Evolutionary conservation across 2,888 invertebrate genomes (phyloP).

Genomic region (Buathra laborator): DNA sequence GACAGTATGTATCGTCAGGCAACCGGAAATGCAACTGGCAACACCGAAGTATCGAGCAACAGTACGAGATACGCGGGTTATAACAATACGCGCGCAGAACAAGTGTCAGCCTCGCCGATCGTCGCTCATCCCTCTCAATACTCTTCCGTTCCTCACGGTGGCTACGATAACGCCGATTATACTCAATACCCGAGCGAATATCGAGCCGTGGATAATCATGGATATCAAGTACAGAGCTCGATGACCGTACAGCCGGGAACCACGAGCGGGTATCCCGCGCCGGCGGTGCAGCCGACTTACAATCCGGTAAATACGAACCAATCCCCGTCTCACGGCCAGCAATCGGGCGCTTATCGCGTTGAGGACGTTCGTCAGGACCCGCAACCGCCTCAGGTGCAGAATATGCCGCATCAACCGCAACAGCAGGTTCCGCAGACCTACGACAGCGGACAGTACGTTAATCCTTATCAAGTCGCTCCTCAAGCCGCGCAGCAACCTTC

Average conservation of each 20-base stretch:
- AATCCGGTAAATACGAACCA: slow-evolving; percentile 40
- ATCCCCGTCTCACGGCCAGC: slow-evolving; percentile 56
- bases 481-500: slow-evolving; percentile 20
- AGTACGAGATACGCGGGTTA: slow-evolving; percentile 71
- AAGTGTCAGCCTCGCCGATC: slow-evolving; percentile 41
- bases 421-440: slow-evolving; percentile 42
- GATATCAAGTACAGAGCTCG: slow-evolving; percentile 44
- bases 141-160: slow-evolving; percentile 4
- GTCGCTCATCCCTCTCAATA: slow-evolving; percentile 56
- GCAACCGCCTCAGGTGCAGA: slow-evolving; percentile 58
- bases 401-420: slow-evolving; percentile 41
- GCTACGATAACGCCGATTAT: slow-evolving; percentile 58
- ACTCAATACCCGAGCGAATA: slow-evolving; percentile 52
- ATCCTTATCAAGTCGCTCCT: slow-evolving; percentile 61
- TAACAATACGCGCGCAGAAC: slow-evolving; percentile 47
- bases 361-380: slow-evolving; percentile 58
- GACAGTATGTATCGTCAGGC: slow-evolving; percentile 74
- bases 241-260: slow-evolving; percentile 32
- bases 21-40: slow-evolving; percentile 53
- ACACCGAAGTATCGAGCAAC: slow-evolving; percentile 71
- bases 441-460: slow-evolving; percentile 56
- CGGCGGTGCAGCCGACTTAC: slow-evolving; percentile 33
- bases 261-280: slow-evolving; percentile 42
- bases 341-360: slow-evolving; percentile 40
- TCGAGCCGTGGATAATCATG: slow-evolving; percentile 36